Base-by-base conservation (phyloP, 2,888 invertebrate species). In the Agrotis ipsilon region DNA sequence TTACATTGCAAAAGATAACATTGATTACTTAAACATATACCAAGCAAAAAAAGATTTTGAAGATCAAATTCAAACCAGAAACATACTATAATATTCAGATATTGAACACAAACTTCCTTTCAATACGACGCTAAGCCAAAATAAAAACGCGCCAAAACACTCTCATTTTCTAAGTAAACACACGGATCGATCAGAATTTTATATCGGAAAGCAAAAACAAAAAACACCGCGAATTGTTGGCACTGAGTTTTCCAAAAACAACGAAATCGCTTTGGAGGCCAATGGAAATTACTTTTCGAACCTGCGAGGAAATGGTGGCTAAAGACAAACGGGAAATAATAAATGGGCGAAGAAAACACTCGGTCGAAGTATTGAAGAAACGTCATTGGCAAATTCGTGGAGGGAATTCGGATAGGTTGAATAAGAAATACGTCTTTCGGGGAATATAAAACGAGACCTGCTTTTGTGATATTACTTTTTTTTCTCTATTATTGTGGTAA, bases 251-350 rank as follows among this genome's bases (percentile, higher is more conserved):
- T 80, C 72, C 67, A 83, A 87, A 90, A 89, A 88, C 88, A 89
- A 84, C 80, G 80, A 84, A 83, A 88, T 86, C 82, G 80, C 78
- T 87, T 69, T 73, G 76, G 79, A 86, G 77, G 81, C 83, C 87
- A 83, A 87, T 88, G 86, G 85, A 90, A 90, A 90, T 90, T 88
- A 88, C 86, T 89, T 90, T 85, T 64, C 75, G 75, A 88, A 87
- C 80, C 85, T 83, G 82, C 61, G 62, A 73, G 27, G 54, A 82
- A 86, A 83, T 69, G 72, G 82, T 78, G 66, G 83, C 81, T 80
- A 79, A 87, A 85, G 86, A 87, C 87, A 86, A 89, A 86, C 82
- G 85, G 82, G 82, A 88, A 89, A 89, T 87, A 87, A 89, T 86
- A 87, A 89, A 87, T 85, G 82, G 72, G 62, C 82, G 71, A 84